These are phyloP conservation scores for Acanthis flammea DNA, from an alignment of 2,797 vertebrate species.

Conservation along the genomic window DNA sequence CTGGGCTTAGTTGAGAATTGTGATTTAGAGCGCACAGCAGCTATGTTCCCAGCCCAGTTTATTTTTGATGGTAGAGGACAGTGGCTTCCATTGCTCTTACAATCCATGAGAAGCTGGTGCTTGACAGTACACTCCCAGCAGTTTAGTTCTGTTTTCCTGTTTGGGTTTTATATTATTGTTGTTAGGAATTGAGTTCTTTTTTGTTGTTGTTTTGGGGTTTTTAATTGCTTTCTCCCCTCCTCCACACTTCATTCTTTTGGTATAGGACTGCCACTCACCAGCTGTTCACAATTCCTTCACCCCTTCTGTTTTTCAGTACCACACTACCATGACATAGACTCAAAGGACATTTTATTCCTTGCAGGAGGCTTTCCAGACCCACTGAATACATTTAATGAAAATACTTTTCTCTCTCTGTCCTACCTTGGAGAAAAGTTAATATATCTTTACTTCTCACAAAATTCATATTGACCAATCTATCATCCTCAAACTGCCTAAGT, in stretches of 20 bases:
- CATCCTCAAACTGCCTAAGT: constrained; percentile 17
- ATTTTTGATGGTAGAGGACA: constrained; percentile 35
- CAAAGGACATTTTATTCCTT: constrained; percentile 39
- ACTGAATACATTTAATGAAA: background rate
- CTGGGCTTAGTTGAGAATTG: background rate
- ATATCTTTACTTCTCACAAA: background rate
- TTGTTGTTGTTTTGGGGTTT: background rate
- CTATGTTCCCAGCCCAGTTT: background rate
- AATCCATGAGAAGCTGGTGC: constrained; percentile 21
- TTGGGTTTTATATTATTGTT: background rate
- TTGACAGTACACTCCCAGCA: background rate
- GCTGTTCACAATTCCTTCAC: constrained; percentile 64
- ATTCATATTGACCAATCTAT: background rate
- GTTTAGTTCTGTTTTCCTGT: constrained; percentile 4
- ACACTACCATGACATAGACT: background rate
- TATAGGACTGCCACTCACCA: constrained; percentile 50
- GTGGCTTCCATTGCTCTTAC: constrained; percentile 32
- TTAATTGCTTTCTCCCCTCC: background rate
- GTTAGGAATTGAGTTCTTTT: background rate
- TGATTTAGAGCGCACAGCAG: background rate
- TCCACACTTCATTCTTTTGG: background rate
- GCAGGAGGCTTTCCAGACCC: background rate
- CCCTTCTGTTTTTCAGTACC: constrained; percentile 41
- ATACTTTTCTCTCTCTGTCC: background rate
- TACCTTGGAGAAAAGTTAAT: constrained; percentile 9